phyloP scores from a whole-genome alignment of 1,140 invertebrate species.

The Cataglyphis hispanica region DNA sequence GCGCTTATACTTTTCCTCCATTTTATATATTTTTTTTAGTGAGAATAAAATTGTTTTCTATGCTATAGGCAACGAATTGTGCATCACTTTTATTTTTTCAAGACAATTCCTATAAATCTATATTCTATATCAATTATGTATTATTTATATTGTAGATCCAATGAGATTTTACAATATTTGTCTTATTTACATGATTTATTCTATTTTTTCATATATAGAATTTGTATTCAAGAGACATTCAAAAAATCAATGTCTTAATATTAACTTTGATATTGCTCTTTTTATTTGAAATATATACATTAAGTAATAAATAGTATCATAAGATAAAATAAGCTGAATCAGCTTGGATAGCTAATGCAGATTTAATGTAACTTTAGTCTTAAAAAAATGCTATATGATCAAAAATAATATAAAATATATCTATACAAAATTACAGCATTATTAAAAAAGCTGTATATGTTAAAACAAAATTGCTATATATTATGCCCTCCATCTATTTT shows the following conservation, averaged over 20 bases:
- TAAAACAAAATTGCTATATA: neutral
- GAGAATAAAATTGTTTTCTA: too few relatives aligned
- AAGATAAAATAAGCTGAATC: neutral
- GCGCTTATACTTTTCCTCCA: too few relatives aligned
- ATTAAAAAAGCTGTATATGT: neutral
- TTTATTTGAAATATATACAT: too few relatives aligned
- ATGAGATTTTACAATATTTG: neutral
- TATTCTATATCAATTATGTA: too few relatives aligned
- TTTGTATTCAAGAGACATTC: neutral
- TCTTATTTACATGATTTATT: slow-evolving; percentile 29
- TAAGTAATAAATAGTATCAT: neutral
- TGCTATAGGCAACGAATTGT: too few relatives aligned
- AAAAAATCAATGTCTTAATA: neutral
- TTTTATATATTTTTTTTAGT: too few relatives aligned
- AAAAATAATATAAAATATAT: slow-evolving; percentile 19
- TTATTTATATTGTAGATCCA: neutral
- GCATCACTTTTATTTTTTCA: too few relatives aligned
- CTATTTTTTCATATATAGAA: neutral
- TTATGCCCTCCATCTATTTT: neutral
- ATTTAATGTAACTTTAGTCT: too few relatives aligned
- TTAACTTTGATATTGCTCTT: neutral
- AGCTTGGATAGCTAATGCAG: too few relatives aligned
- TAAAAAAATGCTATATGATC: too few relatives aligned
- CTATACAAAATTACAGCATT: slow-evolving; percentile 20
- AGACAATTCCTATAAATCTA: too few relatives aligned